phyloP scores from a whole-genome alignment of 1,140 invertebrate species.

The Coenobita brevimanus region DNA sequence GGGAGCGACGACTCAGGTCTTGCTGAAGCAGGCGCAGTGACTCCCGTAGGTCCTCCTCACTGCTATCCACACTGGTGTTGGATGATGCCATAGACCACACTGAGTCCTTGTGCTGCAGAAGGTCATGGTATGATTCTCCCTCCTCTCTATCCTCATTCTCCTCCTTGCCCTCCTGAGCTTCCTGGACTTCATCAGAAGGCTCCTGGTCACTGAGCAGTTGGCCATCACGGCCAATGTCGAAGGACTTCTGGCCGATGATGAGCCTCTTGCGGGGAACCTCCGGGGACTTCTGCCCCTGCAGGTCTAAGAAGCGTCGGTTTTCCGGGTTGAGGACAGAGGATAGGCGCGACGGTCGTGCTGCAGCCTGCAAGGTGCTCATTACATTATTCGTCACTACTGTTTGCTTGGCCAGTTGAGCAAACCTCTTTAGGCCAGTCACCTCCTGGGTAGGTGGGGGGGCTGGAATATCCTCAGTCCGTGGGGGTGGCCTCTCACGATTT shows the following conservation, averaged over 20 bases:
- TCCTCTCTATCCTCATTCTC: background rate
- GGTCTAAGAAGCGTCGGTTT: constrained; percentile 61
- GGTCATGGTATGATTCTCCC: background rate
- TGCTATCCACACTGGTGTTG: constrained; percentile 64
- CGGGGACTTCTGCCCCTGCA: constrained; percentile 60
- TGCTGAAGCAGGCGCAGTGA: constrained; percentile 48
- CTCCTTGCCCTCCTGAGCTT: background rate
- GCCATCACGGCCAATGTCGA: constrained; percentile 60
- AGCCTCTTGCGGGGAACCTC: constrained; percentile 61
- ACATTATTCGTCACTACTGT: constrained; percentile 9
- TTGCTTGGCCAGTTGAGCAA: constrained; percentile 50
- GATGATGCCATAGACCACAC: constrained; percentile 67
- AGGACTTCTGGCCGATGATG: constrained; percentile 63
- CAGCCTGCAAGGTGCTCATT: constrained; percentile 12
- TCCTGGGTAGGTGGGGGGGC: background rate
- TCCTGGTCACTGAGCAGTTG: constrained; percentile 51
- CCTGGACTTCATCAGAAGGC: constrained; percentile 4
- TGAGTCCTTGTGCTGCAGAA: constrained; percentile 51
- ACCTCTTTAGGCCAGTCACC: constrained; percentile 29
- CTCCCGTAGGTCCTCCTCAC: constrained; percentile 62
- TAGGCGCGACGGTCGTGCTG: constrained; percentile 9
- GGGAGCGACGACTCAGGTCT: constrained; percentile 30
- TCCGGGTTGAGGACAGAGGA: constrained; percentile 62
- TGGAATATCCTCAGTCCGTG: background rate
- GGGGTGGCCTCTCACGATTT: background rate